Conservation (phyloP, 1,140 invertebrate species). For the Apis laboriosa region DNA sequence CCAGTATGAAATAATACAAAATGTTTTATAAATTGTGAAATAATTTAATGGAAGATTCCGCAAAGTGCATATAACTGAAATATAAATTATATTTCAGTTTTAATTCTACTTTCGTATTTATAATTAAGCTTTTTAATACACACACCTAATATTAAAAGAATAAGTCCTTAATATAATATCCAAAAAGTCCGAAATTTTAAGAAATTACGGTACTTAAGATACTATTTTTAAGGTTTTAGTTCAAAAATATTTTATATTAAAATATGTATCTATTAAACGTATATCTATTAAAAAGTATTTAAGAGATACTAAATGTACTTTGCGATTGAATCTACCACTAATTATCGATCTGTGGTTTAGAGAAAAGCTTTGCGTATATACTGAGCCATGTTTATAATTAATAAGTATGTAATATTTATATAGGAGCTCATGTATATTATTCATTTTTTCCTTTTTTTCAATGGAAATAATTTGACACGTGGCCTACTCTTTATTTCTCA, state of each 20-base stretch:
- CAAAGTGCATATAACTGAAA: conserved; percentile 1
- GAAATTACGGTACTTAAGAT: not conserved
- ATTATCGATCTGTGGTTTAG: conserved; percentile 29
- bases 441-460: not conserved
- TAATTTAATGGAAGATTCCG: conserved; percentile 16
- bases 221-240: not conserved
- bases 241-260: not conserved
- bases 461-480: conserved; percentile 17
- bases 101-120: not conserved
- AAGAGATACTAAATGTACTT: not conserved
- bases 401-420: conserved; percentile 47
- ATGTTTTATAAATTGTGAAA: conserved; percentile 26
- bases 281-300: not conserved
- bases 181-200: not conserved
- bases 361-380: conserved; percentile 29
- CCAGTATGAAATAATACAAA: not conserved
- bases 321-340: conserved; percentile 13
- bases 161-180: not conserved
- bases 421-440: conserved; percentile 29
- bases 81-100: not conserved
- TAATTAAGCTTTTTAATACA: not conserved
- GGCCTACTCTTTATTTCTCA: conserved; percentile 20
- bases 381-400: conserved; percentile 47
- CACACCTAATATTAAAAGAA: too few relatives aligned
- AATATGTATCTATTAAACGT: not conserved